These are phyloP conservation scores for Tadarida brasiliensis DNA, from an alignment of 2,797 vertebrate genomes.

Conservation along the genomic window DNA sequence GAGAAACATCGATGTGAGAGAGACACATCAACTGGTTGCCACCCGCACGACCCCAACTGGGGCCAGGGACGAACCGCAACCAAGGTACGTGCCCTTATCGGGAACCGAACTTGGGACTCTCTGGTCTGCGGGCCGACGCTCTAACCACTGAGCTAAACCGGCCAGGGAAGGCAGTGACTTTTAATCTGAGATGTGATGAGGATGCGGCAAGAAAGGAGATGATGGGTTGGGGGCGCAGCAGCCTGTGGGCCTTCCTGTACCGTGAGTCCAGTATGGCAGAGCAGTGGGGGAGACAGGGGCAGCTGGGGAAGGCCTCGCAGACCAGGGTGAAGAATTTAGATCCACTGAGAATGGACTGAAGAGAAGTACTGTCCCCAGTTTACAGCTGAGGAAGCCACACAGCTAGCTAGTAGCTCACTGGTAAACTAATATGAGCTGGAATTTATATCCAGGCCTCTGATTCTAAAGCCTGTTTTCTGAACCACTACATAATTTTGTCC, in stretches of 20 bases:
- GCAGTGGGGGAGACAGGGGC: too few relatives aligned
- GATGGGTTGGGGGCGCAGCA: background rate
- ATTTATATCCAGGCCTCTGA: background rate
- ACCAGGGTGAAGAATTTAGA: background rate
- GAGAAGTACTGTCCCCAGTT: background rate
- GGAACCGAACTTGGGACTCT: too few relatives aligned
- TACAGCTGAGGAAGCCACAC: background rate
- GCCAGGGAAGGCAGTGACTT: background rate
- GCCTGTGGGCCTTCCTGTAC: background rate
- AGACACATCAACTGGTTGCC: too few relatives aligned
- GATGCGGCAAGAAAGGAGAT: background rate
- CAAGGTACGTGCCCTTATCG: too few relatives aligned
- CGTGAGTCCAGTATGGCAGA: background rate
- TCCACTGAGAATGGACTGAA: background rate
- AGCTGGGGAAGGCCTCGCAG: background rate
- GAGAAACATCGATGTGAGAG: too few relatives aligned
- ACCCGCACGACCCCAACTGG: too few relatives aligned
- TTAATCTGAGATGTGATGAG: background rate
- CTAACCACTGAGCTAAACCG: too few relatives aligned
- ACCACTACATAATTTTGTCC: background rate
- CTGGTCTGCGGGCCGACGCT: too few relatives aligned
- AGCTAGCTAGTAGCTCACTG: background rate
- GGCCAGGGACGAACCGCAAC: too few relatives aligned
- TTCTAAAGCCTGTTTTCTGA: constrained; percentile 29
- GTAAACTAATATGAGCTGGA: background rate